Evolutionary conservation across 2,113 vertebrate species (phyloP).

Genomic region (Todiramphus chloris): DNA sequence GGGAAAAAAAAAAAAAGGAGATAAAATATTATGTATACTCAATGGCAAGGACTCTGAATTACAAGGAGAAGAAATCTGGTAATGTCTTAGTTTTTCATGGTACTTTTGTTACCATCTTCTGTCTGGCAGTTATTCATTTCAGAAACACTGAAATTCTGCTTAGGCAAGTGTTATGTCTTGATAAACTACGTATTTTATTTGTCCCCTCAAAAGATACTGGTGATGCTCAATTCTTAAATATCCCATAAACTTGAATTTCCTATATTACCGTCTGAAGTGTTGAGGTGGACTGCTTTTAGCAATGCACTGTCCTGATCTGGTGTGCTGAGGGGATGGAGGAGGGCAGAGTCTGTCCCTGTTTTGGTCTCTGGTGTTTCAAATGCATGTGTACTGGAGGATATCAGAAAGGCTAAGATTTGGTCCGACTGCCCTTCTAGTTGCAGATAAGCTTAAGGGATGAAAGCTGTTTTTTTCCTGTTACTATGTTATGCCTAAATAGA

Average conservation of each 20-base stretch:
- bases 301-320: background rate
- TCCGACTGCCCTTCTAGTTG: background rate
- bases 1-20: no score
- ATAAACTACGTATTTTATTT: background rate
- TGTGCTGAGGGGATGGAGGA: background rate
- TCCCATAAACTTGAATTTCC: background rate
- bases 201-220: background rate
- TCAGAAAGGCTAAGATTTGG: background rate
- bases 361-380: background rate
- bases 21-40: background rate
- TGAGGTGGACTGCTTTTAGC: background rate
- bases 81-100: background rate
- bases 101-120: background rate
- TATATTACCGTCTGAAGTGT: background rate
- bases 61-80: background rate
- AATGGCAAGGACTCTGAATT: background rate
- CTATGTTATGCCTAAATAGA: background rate
- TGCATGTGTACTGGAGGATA: background rate
- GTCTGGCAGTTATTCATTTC: background rate
- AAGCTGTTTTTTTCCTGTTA: slow-evolving; percentile 6
- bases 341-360: background rate
- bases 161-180: background rate
- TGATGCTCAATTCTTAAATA: background rate
- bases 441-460: background rate
- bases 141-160: background rate